These are phyloP conservation scores for Dryomyza anilis DNA, from an alignment of 2,888 invertebrate species.

Conservation along the genomic window DNA sequence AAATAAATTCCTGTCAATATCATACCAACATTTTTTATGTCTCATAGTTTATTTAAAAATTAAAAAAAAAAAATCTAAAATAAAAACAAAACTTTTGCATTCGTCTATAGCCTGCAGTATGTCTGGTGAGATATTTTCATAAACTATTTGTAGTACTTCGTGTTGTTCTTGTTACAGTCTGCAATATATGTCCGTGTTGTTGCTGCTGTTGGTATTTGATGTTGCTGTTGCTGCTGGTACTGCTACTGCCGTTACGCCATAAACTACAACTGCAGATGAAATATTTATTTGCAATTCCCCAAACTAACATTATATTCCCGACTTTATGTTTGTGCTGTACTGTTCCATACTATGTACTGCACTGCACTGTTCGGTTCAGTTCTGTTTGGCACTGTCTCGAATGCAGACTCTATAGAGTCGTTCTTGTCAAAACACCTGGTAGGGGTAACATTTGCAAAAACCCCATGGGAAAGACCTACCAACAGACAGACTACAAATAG, in stretches of 20 bases:
- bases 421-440: background rate
- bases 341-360: too few relatives aligned
- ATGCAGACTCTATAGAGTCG: too few relatives aligned
- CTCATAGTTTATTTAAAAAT: too few relatives aligned
- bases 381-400: too few relatives aligned
- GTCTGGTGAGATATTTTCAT: conserved; percentile 8
- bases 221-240: conserved; percentile 5
- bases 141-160: background rate
- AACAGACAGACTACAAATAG: background rate
- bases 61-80: too few relatives aligned
- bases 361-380: too few relatives aligned
- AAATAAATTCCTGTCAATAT: too few relatives aligned
- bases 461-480: background rate
- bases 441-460: background rate
- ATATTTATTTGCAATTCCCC: conserved; percentile 55
- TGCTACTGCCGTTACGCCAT: conserved; percentile 27
- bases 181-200: background rate
- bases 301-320: conserved; percentile 39
- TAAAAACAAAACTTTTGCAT: background rate
- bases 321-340: conserved; percentile 6
- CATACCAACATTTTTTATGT: too few relatives aligned
- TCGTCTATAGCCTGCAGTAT: background rate
- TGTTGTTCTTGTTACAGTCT: background rate
- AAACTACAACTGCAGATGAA: conserved; percentile 53
- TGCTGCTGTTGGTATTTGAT: background rate